Percentiles rank a stretch among this genome's conserved stretches.
phyloP scores from a whole-genome alignment of 2,113 vertebrate species.

The Okapia johnstoni region DNA sequence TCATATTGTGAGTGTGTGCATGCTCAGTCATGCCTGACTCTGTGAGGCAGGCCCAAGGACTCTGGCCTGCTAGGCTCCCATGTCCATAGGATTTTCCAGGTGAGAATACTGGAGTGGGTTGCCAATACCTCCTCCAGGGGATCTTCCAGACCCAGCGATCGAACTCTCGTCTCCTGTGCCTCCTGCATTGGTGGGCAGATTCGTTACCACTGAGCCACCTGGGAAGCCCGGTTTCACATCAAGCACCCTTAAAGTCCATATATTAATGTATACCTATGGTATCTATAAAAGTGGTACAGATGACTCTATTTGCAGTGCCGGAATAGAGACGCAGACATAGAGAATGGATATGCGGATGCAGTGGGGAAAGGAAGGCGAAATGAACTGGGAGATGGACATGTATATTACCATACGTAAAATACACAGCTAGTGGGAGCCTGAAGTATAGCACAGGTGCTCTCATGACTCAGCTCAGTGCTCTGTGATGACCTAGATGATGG shows the following conservation, averaged over 20 bases:
- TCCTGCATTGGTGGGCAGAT: neutral
- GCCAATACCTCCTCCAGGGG: neutral
- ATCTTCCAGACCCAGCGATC: neutral
- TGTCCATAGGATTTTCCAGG: neutral
- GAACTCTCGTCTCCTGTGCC: neutral
- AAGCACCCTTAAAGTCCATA: neutral
- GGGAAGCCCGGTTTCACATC: neutral
- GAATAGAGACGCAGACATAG: neutral
- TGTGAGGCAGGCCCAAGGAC: neutral
- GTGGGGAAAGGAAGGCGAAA: neutral
- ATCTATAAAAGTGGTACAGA: neutral
- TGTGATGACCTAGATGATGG: neutral
- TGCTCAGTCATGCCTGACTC: neutral
- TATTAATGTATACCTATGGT: neutral
- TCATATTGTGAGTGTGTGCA: accelerated
- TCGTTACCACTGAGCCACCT: neutral
- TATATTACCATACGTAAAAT: neutral
- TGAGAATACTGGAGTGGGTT: neutral
- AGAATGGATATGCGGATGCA: neutral
- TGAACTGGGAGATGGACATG: neutral
- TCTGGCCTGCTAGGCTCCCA: neutral
- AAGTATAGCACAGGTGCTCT: neutral
- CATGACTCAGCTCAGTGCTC: neutral
- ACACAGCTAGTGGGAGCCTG: neutral
- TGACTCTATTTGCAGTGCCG: neutral